Conservation (phyloP, 2,888 invertebrate species). For the Acrocera orbiculus region DNA sequence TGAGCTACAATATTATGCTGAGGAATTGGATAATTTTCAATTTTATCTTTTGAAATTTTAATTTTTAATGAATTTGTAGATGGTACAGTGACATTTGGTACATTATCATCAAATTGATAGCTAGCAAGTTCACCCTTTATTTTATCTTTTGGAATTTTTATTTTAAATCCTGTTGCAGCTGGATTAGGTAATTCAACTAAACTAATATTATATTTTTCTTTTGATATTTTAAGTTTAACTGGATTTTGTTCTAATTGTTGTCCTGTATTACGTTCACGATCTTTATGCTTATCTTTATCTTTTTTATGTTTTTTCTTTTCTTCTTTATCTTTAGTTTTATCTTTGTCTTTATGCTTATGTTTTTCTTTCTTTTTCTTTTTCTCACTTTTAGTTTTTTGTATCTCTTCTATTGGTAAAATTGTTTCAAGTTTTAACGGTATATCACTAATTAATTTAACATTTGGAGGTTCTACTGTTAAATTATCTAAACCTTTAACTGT, state of each 20-base stretch:
- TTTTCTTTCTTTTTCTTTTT: slow-evolving; percentile 60
- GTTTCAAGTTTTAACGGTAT: slow-evolving; percentile 20
- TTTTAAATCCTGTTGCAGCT: slow-evolving; percentile 41
- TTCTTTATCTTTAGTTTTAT: slow-evolving; percentile 52
- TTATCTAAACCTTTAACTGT: too few species aligned
- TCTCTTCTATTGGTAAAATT: slow-evolving; percentile 7
- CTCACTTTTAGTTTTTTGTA: slow-evolving; percentile 16
- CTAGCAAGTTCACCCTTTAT: slow-evolving; percentile 35
- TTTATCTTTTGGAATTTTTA: slow-evolving; percentile 65
- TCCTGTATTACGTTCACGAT: slow-evolving; percentile 16
- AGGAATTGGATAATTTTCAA: slow-evolving; percentile 31
- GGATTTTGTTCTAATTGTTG: slow-evolving; percentile 12
- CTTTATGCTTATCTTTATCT: slow-evolving; percentile 37
- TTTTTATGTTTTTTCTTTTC: slow-evolving; percentile 59
- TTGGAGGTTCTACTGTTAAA: too few species aligned
- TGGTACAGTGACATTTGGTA: slow-evolving; percentile 9
- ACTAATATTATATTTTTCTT: slow-evolving; percentile 35
- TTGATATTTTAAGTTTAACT: slow-evolving; percentile 40
- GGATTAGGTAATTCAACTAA: slow-evolving; percentile 17
- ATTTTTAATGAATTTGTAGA: slow-evolving; percentile 45
- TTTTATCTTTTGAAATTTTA: slow-evolving; percentile 61
- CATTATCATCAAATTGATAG: slow-evolving; percentile 8
- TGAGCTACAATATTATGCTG: slow-evolving; percentile 4
- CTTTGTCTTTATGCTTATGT: slow-evolving; percentile 64
- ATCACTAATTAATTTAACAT: slow-evolving; percentile 30